phyloP scores from a whole-genome alignment of 2,113 vertebrate genomes.

The Isurus oxyrinchus region DNA sequence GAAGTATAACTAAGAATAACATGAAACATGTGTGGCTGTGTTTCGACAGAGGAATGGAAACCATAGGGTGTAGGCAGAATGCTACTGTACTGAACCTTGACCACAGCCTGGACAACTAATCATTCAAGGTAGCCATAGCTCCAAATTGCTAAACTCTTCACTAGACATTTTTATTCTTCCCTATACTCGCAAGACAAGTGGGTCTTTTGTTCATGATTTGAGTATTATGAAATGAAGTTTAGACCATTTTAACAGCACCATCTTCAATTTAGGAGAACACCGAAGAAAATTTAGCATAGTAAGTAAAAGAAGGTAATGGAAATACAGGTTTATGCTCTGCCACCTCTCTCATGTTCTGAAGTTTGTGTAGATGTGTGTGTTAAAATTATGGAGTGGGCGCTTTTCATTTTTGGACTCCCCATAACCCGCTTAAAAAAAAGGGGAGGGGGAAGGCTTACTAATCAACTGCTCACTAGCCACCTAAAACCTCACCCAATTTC shows the following conservation, averaged over 20 bases:
- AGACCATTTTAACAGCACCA: background rate
- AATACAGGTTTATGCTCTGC: background rate
- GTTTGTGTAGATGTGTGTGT: background rate
- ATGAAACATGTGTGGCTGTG: background rate
- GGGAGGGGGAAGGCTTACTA: background rate
- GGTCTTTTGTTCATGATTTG: background rate
- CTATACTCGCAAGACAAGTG: background rate
- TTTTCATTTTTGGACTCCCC: background rate
- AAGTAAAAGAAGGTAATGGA: background rate
- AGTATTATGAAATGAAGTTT: background rate
- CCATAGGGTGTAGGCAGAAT: background rate
- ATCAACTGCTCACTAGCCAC: background rate
- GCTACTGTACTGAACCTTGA: background rate
- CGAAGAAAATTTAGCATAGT: background rate
- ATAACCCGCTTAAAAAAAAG: too few relatives aligned
- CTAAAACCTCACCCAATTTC: background rate
- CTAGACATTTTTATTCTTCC: background rate
- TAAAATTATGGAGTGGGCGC: background rate
- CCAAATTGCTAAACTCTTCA: background rate
- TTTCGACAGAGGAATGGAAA: background rate
- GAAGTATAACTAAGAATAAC: slow-evolving; percentile 22
- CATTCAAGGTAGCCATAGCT: background rate
- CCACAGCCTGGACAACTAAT: background rate
- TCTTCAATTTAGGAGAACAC: background rate
- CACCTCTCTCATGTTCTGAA: background rate